phyloP scores from a whole-genome alignment of 2,888 invertebrate genomes.

The Sphinx pinastri region DNA sequence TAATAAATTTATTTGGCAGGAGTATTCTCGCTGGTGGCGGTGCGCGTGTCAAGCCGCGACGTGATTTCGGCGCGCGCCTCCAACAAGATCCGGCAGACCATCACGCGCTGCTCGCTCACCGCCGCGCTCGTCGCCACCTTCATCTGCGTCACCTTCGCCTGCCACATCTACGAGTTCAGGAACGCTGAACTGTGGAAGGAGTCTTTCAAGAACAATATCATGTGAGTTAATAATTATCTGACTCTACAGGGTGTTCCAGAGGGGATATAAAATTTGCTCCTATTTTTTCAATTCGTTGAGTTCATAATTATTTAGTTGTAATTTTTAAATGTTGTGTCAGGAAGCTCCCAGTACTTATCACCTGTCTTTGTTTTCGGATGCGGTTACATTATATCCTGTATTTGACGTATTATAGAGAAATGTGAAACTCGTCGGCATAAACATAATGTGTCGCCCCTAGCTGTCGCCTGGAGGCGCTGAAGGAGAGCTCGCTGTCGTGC shows the following conservation, averaged over 20 bases:
- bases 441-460: conserved; percentile 40
- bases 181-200: conserved; percentile 90
- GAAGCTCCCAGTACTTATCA: no score
- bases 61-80: conserved; percentile 93
- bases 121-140: conserved; percentile 90
- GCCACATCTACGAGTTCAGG: conserved; percentile 92
- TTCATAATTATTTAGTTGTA: no score
- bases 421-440: background rate
- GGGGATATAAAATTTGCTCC: no score
- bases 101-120: conserved; percentile 93
- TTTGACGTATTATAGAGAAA: conserved; percentile 19
- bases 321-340: no score
- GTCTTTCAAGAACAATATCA: conserved; percentile 90
- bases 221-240: conserved; percentile 85
- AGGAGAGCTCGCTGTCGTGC: conserved; percentile 76
- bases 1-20: conserved; percentile 72
- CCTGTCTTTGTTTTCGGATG: no score
- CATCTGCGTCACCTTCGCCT: conserved; percentile 91
- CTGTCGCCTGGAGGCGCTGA: conserved; percentile 65
- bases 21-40: conserved; percentile 89
- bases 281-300: no score
- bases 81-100: conserved; percentile 93
- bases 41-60: conserved; percentile 92
- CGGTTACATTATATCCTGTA: background rate
- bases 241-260: no score